Evolutionary conservation across 2,888 invertebrate genomes (phyloP).

Genomic region (Agrenia bidenticulata): DNA sequence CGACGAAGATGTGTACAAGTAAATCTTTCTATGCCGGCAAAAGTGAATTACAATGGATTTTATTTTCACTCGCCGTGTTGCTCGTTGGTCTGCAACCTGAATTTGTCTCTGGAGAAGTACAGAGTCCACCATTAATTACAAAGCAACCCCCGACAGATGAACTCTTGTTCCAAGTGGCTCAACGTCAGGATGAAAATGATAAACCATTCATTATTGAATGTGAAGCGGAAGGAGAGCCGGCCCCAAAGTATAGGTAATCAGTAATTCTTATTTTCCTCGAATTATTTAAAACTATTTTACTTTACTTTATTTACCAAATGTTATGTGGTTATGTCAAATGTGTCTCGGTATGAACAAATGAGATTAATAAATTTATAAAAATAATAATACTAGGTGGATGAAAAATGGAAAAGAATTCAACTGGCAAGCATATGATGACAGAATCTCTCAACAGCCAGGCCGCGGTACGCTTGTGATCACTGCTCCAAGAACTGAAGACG

Average conservation of each 20-base stretch:
- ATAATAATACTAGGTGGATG: slow-evolving; percentile 67
- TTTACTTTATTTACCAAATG: not conserved
- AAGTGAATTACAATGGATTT: no score
- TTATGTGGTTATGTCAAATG: not conserved
- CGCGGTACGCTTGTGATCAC: slow-evolving; percentile 90
- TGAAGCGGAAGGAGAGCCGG: slow-evolving; percentile 92
- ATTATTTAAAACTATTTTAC: no score
- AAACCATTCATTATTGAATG: slow-evolving; percentile 84
- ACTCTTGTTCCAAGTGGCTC: slow-evolving; percentile 84
- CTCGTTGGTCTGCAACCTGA: no score
- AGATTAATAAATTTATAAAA: not conserved
- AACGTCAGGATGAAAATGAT: slow-evolving; percentile 76
- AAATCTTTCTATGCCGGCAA: no score
- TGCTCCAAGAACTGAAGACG: slow-evolving; percentile 68
- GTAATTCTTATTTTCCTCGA: no score
- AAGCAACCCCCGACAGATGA: slow-evolving; percentile 91
- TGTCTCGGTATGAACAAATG: not conserved
- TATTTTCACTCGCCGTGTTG: no score
- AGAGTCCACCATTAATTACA: slow-evolving; percentile 85
- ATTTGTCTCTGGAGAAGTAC: slow-evolving; percentile 61
- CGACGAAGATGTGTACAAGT: no score
- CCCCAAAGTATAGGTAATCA: slow-evolving; percentile 85
- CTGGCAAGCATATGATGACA: slow-evolving; percentile 89
- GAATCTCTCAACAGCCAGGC: slow-evolving; percentile 90
- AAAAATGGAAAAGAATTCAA: slow-evolving; percentile 95